phyloP scores from a whole-genome alignment of 1,140 invertebrate species.

The Atta texana region DNA sequence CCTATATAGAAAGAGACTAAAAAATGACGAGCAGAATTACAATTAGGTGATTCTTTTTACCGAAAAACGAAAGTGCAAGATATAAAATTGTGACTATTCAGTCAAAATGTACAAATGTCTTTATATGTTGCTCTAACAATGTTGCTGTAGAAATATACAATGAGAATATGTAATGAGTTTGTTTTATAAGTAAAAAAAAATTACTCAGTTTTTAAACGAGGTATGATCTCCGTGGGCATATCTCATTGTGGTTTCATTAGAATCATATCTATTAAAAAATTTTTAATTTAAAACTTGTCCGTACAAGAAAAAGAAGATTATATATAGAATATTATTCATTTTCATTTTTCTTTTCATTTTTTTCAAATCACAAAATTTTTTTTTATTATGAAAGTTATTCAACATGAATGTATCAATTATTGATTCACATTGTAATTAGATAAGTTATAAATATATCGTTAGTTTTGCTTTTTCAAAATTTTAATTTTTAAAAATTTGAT shows the following conservation, averaged over 20 bases:
- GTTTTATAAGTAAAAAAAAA: background rate
- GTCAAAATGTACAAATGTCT: constrained; percentile 19
- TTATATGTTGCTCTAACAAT: background rate
- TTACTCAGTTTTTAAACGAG: background rate
- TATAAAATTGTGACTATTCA: background rate
- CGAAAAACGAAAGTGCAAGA: background rate
- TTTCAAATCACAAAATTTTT: background rate
- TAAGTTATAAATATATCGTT: background rate
- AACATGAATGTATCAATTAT: background rate
- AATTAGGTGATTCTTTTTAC: background rate
- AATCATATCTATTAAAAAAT: background rate
- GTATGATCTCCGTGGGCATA: background rate
- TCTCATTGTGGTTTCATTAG: background rate
- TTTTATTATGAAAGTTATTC: background rate
- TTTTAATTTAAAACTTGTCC: background rate
- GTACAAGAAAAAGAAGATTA: background rate
- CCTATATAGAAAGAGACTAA: background rate
- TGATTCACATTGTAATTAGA: background rate
- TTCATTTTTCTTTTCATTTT: background rate
- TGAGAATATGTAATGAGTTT: constrained; percentile 15
- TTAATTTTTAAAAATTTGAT: background rate
- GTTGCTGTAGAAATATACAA: background rate
- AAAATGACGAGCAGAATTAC: background rate
- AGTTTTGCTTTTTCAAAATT: background rate
- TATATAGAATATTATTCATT: background rate